Evolutionary conservation across 2,113 vertebrate genomes (phyloP), one percentile per base, ranked within the genome.

Genomic region (Nymphicus hollandicus): DNA sequence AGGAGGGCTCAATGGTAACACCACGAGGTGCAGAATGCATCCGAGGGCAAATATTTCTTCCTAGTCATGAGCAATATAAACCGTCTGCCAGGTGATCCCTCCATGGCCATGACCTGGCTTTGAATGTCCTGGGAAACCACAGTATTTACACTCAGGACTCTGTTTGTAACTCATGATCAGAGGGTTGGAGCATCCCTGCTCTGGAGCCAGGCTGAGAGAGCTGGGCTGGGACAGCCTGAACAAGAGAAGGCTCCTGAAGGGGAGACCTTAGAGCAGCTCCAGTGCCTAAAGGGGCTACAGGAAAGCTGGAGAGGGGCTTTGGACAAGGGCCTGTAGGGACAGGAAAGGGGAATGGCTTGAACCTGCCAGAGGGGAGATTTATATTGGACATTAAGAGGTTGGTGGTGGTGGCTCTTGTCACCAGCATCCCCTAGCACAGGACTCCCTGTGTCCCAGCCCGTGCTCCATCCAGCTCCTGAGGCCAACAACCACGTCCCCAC

Each of bases 401-500:
- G 44, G 2, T 13, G 31, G 41, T 58, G 22, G 64, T n/a, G 72
- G 66, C 31, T 43, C n/a, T 65, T 17, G 46, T n/a, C n/a, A 56
- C 16, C 1, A 0, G 3, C 22, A 81, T 43, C 37, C 33, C 35
- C n/a, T 1, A 2, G 50, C 37, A 4, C 11, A 27, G 29, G 47
- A 61, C 44, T 73, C 43, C 3, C 27, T 2, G 1, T 7, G 33
- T 35, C 56, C 13, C 56, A 58, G 56, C 22, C 33, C 4, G 0
- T 8, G 69, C 70, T 52, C 13, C 4, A 9, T 11, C 19, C 85
- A 49, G 22, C 56, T 68, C 43, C 4, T 5, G 0, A 13, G 37
- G 24, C 76, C 86, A 10, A 0, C 0, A 0, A 10, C 47, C 13
- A 1, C 9, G 0, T 44, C 50, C 64, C 70, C 4, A 0, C 28